Base-by-base conservation (phyloP, 1,140 invertebrate genomes). In the Leptinotarsa undecemlineata region DNA sequence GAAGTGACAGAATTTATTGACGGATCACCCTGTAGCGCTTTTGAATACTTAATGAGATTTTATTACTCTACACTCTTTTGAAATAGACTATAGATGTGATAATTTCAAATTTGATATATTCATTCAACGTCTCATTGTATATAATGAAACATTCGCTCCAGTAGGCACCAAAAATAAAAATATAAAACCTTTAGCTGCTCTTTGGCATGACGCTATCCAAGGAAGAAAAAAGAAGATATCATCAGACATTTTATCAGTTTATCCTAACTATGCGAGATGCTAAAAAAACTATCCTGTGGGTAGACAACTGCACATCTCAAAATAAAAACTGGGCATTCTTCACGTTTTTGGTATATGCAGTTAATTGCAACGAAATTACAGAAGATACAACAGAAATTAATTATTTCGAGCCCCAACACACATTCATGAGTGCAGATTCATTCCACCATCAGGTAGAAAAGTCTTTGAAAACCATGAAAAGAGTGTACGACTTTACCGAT, bases 301-400 rank as follows among this genome's bases (percentile, higher is more conserved):
- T 77, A 69, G 74, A 81, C 74, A 75, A 76, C 75, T 80, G 72
- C 75, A 48, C 82, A 68, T 78, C 63, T 33, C 72, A 82, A 79
- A 78, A 84, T 33, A 83, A 84, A 76, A 84, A 82, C 57, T 82
- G 81, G 82, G 63, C 68, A 15, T 78, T 79, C 51, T 76, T 74
- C 69, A 62, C 68, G 26, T 78, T 74, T 60, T 63, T 82, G 26
- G 26, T 78, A 26, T 48, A 76, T 75, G 47, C 79, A 69, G 6
- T 79, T 68, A 71, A 71, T 42, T 71, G 15, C 15, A 19, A 57
- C 5, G 4, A n/a, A 19, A 57, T 57, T 19, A 57, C 14, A 17
- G 51, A 3, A 57, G 51, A 57, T 8, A 57, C 14, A 19, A n/a
- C n/a, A 5, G n/a, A 17, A 17, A 19, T 57, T n/a, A 57, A 57